These are phyloP conservation scores for Melolontha melolontha DNA, from an alignment of 2,888 invertebrate species.

Conservation along the genomic window DNA sequence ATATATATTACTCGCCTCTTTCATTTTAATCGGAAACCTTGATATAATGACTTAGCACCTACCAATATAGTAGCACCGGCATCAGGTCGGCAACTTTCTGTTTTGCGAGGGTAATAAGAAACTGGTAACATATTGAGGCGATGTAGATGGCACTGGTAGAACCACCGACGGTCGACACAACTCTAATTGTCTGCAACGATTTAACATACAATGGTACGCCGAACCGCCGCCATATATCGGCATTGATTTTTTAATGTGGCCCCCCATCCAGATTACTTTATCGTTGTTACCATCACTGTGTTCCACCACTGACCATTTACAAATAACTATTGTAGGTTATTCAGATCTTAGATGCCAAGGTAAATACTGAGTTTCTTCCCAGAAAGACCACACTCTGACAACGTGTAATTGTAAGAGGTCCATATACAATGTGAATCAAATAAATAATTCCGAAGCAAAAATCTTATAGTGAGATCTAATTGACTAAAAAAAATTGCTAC, in stretches of 20 bases:
- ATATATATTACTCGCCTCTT: neutral
- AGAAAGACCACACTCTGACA: constrained; percentile 28
- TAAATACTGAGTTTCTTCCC: constrained; percentile 50
- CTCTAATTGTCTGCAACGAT: constrained; percentile 60
- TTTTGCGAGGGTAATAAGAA: constrained; percentile 38
- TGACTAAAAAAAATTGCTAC: too few relatives aligned
- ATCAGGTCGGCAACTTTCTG: constrained; percentile 29
- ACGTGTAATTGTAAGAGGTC: neutral
- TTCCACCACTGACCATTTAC: constrained; percentile 61
- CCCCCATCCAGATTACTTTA: constrained; percentile 61
- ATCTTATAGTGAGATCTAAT: too few relatives aligned
- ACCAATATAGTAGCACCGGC: constrained; percentile 4
- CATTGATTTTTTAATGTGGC: constrained; percentile 63
- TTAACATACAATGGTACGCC: constrained; percentile 63
- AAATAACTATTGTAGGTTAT: constrained; percentile 62
- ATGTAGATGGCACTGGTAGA: constrained; percentile 46
- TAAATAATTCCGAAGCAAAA: too few relatives aligned
- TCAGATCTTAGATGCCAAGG: constrained; percentile 51
- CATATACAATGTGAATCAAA: neutral
- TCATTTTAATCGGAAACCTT: neutral
- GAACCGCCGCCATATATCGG: constrained; percentile 58
- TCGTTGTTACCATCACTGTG: constrained; percentile 59
- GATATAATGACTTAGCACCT: constrained; percentile 27
- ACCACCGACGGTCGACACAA: constrained; percentile 54
- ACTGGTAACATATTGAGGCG: constrained; percentile 49